Base-by-base conservation (phyloP, 2,797 vertebrate genomes). In the Tiaroga cobitis region DNA sequence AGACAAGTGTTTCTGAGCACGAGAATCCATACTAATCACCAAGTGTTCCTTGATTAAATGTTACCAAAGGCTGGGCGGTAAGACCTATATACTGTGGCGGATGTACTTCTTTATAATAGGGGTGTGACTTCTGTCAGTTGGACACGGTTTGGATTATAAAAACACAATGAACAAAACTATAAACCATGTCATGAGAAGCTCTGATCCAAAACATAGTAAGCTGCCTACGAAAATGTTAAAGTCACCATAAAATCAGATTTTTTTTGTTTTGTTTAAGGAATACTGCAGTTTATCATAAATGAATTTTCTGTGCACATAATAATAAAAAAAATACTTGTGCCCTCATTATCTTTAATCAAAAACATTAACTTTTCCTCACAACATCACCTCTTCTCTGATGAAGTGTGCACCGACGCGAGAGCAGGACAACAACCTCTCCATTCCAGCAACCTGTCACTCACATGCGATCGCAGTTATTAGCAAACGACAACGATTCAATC, bases 1-100 rank as follows among this genome's bases (percentile, higher is more conserved):
- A 85, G 49, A 91, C 81, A 88, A 46, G 80, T 18, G 76, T 81
- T 87, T 89, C 84, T 86, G 80, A 89, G 80, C 56, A 82, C 24
- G 15, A 34, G 41, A 16, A 83, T 79, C 77, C 84, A 72, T 24
- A 72, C 56, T 80, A 41, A 29, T 46, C 39, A 72, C 15, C 26
- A 49, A 67, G 41, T 51, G 63, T 46, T 34, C 41, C 41, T 16
- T 67, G 10, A 67, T 24, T 67, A 37, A 49, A 80, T 78, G 21
- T 43, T 19, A 43, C 16, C 56, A 78, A 41, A 39, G 5, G 56
- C 76, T 41, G 56, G 24, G 16, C 54, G 1, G 15, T 19, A 61
- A 63, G 37, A 29, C 21, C 9, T 24, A 41, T n/a, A 59, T 61
- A 26, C 75, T 61, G n/a, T 61, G 54, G 1, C 21, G 49, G 21